Percentiles rank a stretch among this genome's conserved stretches.
phyloP scores from a whole-genome alignment of 2,113 vertebrate species.

The Crocuta crocuta region DNA sequence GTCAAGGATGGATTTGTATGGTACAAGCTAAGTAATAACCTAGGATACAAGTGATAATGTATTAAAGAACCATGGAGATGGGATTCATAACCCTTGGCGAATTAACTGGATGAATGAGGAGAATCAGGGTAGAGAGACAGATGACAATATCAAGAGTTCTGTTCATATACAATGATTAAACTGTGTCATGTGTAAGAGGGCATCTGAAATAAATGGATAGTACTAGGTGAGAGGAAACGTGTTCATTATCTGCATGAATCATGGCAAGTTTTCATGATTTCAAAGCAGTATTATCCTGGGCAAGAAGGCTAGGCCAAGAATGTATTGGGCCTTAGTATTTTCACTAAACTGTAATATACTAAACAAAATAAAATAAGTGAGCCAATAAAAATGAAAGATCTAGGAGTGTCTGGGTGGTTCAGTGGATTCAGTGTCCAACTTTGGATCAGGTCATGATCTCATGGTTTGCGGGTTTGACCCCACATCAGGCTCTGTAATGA shows the following conservation, averaged over 20 bases:
- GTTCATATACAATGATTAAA: not conserved
- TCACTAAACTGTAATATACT: slow-evolving; percentile 10
- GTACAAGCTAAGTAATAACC: not conserved
- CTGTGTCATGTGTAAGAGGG: not conserved
- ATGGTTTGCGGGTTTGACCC: too few relatives aligned
- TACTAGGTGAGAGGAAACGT: not conserved
- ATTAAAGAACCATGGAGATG: not conserved
- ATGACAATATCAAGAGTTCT: not conserved
- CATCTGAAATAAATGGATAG: not conserved
- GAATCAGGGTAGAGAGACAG: not conserved
- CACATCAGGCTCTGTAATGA: too few relatives aligned
- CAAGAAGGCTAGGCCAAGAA: slow-evolving; percentile 2
- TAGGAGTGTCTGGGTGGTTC: too few relatives aligned
- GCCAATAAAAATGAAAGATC: slow-evolving; percentile 8
- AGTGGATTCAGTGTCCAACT: too few relatives aligned
- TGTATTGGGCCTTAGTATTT: not conserved
- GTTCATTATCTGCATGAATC: not conserved
- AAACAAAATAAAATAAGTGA: slow-evolving; percentile 44
- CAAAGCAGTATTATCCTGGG: not conserved
- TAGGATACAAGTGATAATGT: not conserved
- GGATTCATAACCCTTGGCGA: not conserved
- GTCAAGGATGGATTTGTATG: not conserved
- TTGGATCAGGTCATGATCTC: too few relatives aligned
- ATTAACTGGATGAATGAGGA: not conserved
- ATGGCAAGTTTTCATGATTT: not conserved